These are phyloP conservation scores for Sarcophaga carnaria DNA, from an alignment of 2,888 invertebrate genomes.

Conservation along the genomic window DNA sequence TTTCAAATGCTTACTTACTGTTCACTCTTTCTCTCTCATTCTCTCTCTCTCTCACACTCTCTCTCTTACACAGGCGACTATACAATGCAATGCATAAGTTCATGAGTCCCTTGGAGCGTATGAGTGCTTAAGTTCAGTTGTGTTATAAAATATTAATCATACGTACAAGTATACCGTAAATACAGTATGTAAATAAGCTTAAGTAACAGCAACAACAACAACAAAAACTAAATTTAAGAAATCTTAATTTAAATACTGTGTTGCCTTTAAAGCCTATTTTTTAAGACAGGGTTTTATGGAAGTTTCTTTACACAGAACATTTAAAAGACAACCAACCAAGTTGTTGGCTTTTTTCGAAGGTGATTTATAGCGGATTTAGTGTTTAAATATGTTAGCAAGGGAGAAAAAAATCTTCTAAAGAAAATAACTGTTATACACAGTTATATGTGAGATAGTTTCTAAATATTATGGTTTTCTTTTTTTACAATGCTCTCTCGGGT, in stretches of 20 bases:
- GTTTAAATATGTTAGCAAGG: too few species aligned
- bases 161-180: conserved; percentile 20
- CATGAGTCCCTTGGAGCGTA: conserved; percentile 34
- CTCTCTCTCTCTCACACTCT: not conserved
- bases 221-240: not conserved
- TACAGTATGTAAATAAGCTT: not conserved
- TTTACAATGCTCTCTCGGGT: too few species aligned
- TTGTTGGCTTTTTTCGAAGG: too few species aligned
- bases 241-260: conserved; percentile 15
- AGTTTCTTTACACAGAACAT: not conserved
- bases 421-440: too few species aligned
- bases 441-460: too few species aligned
- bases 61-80: not conserved
- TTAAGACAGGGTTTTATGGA: too few species aligned
- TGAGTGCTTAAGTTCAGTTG: conserved; percentile 20
- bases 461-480: too few species aligned
- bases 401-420: too few species aligned
- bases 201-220: conserved; percentile 2
- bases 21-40: not conserved
- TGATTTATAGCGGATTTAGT: too few species aligned
- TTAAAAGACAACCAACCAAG: not conserved
- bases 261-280: too few species aligned
- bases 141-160: conserved; percentile 56
- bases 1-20: too few species aligned
- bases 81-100: conserved; percentile 24